Evolutionary conservation across 2,888 invertebrate species (phyloP).

Genomic region (Ganaspis brasiliensis): DNA sequence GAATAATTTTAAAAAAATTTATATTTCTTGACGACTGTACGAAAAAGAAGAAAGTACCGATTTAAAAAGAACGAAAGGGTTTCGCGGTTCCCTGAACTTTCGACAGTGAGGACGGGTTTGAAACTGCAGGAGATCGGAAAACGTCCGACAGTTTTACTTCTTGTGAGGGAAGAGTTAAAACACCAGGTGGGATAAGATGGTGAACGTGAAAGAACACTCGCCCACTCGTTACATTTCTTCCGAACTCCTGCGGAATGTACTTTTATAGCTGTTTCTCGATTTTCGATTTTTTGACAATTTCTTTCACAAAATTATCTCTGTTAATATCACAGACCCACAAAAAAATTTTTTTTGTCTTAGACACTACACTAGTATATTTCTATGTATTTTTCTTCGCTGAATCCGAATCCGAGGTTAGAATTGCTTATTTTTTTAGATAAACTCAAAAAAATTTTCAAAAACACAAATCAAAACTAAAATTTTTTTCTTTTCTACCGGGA

Average conservation of each 20-base stretch:
- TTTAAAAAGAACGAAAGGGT: background rate
- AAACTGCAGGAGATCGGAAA: constrained; percentile 78
- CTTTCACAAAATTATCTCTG: too few relatives aligned
- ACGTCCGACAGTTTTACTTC: constrained; percentile 78
- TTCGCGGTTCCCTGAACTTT: constrained; percentile 52
- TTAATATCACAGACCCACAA: too few relatives aligned
- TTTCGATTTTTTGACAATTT: background rate
- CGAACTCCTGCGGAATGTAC: background rate
- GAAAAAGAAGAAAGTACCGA: constrained; percentile 37
- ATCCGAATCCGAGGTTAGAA: too few relatives aligned
- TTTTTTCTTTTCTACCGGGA: too few relatives aligned
- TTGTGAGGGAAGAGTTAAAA: constrained; percentile 66
- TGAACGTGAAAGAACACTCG: constrained; percentile 60
- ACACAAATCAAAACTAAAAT: too few relatives aligned
- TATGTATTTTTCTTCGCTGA: too few relatives aligned
- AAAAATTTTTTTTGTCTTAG: too few relatives aligned
- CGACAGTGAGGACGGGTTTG: constrained; percentile 74
- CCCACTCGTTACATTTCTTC: constrained; percentile 48
- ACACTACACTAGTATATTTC: too few relatives aligned
- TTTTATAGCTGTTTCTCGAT: background rate
- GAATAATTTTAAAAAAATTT: constrained; percentile 38
- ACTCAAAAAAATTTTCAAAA: too few relatives aligned
- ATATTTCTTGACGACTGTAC: background rate
- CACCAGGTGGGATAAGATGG: constrained; percentile 64
- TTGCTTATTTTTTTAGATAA: too few relatives aligned